These are phyloP conservation scores for Dicaeum eximium DNA, from an alignment of 2,113 vertebrate species.

Conservation along the genomic window DNA sequence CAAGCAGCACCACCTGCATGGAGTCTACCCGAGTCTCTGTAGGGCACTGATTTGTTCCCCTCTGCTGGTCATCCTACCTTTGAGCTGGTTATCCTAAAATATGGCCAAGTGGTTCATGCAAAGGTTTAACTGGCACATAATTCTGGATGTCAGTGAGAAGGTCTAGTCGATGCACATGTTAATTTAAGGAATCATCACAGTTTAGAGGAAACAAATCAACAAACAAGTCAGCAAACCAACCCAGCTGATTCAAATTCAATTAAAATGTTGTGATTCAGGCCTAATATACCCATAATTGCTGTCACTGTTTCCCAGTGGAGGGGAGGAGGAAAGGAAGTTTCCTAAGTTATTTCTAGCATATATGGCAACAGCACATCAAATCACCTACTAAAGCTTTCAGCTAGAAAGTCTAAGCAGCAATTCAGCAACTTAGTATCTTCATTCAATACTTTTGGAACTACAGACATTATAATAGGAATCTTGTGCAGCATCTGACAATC, in stretches of 20 bases:
- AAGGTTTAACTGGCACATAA: neutral
- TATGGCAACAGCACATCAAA: neutral
- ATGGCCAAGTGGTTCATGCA: neutral
- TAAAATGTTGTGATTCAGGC: neutral
- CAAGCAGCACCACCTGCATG: neutral
- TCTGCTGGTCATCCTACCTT: neutral
- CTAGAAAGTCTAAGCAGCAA: neutral
- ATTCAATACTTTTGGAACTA: neutral
- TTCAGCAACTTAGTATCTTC: neutral
- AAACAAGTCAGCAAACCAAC: neutral
- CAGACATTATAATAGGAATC: neutral
- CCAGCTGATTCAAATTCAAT: neutral
- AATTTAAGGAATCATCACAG: neutral
- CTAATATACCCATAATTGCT: neutral
- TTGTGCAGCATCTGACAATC: neutral
- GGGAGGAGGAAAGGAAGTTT: neutral
- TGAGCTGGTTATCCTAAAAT: neutral
- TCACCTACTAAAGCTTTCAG: neutral
- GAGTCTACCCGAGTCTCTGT: neutral
- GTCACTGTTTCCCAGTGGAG: neutral
- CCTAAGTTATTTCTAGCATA: neutral
- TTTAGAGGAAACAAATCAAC: neutral
- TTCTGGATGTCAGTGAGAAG: neutral
- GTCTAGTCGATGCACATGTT: neutral
- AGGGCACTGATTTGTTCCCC: neutral